Evolutionary conservation across 2,797 vertebrate genomes (phyloP).

Genomic region (Bufotes viridis): DNA sequence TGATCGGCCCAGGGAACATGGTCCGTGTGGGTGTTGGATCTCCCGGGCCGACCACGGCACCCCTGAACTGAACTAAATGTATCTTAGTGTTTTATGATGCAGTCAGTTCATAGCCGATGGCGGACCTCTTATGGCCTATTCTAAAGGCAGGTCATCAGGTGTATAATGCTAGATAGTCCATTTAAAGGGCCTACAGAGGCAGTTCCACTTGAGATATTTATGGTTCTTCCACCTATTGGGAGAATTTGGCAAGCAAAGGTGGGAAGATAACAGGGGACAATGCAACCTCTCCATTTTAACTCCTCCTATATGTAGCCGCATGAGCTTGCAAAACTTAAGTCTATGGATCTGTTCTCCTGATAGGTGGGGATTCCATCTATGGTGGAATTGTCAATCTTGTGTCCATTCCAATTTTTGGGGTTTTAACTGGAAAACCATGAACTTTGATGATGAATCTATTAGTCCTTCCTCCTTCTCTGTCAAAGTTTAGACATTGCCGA

Average conservation of each 20-base stretch:
- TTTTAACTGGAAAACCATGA: not conserved
- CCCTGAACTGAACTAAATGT: no score
- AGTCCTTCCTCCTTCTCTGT: no score
- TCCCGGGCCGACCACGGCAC: no score
- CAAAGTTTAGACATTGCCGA: not conserved
- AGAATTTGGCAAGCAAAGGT: not conserved
- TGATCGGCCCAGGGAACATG: no score
- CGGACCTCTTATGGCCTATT: no score
- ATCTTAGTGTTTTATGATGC: no score
- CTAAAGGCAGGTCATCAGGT: not conserved
- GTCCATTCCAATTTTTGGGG: not conserved
- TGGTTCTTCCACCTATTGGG: not conserved
- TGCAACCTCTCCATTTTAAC: not conserved
- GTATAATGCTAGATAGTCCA: no score
- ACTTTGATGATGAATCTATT: no score
- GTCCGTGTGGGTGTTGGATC: no score
- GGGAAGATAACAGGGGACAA: not conserved
- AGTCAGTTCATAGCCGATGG: no score
- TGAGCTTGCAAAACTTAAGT: not conserved
- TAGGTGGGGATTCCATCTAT: not conserved
- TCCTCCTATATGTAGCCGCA: not conserved
- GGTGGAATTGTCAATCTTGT: not conserved
- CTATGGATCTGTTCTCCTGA: not conserved
- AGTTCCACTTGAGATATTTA: not conserved
- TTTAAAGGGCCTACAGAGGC: no score